These are phyloP conservation scores for Heteractis magnifica DNA, from an alignment of 92 coral and sea anemone species.

Conservation along the genomic window DNA sequence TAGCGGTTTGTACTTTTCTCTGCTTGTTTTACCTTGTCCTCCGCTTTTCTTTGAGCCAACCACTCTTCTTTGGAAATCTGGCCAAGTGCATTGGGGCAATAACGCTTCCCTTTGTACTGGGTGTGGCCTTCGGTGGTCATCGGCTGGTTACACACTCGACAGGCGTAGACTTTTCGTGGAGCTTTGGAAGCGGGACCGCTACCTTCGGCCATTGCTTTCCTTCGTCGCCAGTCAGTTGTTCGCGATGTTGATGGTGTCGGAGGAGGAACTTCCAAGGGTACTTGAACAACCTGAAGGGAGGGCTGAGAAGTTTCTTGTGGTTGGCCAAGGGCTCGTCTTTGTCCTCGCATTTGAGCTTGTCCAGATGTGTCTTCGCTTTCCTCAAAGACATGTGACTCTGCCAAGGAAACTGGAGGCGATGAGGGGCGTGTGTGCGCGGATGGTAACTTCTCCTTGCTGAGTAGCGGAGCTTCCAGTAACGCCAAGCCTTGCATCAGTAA, in stretches of 20 bases:
- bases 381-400: background rate
- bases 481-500: constrained; percentile 37
- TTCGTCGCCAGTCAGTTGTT: constrained; percentile 23
- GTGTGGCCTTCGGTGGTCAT: constrained; percentile 40
- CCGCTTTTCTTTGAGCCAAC: constrained; percentile 6
- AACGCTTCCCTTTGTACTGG: constrained; percentile 44
- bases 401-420: background rate
- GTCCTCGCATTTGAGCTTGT: constrained; percentile 9
- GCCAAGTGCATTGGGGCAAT: constrained; percentile 36
- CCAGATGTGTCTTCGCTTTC: constrained; percentile 10
- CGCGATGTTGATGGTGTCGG: background rate
- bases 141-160: constrained; percentile 20
- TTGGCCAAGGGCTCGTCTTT: background rate
- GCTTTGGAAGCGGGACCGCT: constrained; percentile 8
- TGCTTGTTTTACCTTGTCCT: constrained; percentile 3
- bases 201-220: constrained; percentile 16
- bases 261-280: background rate
- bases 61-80: constrained; percentile 37
- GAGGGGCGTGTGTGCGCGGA: constrained; percentile 5
- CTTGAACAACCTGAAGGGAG: too few relatives aligned
- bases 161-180: constrained; percentile 16
- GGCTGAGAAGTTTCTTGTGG: background rate
- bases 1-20: too few relatives aligned
- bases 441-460: constrained; percentile 1
- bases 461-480: constrained; percentile 5